These are phyloP conservation scores for Bos taurus DNA, from an alignment of 2,113 vertebrate species.

Conservation along the genomic window ARS-UCD2.0 NC_037333.1:76277001-76277500, in stretches of 20 bases:
- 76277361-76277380: neutral
- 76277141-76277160: neutral
- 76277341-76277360: neutral
- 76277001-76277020: neutral
- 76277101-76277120: neutral
- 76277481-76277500: neutral
- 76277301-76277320: neutral
- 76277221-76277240: neutral
- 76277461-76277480: neutral
- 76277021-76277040: neutral
- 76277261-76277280: neutral
- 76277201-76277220: neutral
- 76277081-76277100: neutral
- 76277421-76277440: neutral
- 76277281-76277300: neutral
- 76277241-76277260: neutral
- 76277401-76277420: neutral
- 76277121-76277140: neutral
- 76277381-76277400: neutral
- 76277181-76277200: neutral
- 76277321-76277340: neutral
- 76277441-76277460: neutral
- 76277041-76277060: neutral
- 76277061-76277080: neutral
- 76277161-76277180: neutral